Evolutionary conservation across 2,888 invertebrate species (phyloP).

Genomic region (Iselma pallidipennis): DNA sequence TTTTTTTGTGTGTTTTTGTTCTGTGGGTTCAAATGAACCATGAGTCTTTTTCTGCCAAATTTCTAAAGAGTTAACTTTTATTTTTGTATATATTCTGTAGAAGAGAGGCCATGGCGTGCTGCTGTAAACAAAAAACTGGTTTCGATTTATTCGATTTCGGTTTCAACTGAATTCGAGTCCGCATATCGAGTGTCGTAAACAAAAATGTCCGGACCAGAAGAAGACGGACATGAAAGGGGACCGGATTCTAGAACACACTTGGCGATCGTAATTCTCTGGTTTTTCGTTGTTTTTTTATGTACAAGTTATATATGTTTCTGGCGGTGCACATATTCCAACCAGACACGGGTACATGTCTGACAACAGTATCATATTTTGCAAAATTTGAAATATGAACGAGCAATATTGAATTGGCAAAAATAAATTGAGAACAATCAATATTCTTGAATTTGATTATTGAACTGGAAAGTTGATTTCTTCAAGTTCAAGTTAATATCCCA

Average conservation of each 20-base stretch:
- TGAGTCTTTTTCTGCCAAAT: background rate
- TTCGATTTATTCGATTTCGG: slow-evolving; percentile 33
- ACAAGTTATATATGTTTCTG: background rate
- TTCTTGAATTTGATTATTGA: too few relatives aligned
- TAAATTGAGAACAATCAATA: background rate
- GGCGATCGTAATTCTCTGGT: background rate
- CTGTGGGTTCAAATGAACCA: background rate
- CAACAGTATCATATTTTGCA: background rate
- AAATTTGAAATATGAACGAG: background rate
- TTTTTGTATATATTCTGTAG: too few relatives aligned
- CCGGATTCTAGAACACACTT: background rate
- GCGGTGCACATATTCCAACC: background rate
- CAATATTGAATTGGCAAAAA: background rate
- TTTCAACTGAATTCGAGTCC: slow-evolving; percentile 27
- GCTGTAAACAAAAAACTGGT: slow-evolving; percentile 27
- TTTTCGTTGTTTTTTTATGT: background rate
- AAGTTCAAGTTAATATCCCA: too few relatives aligned
- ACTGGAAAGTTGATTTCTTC: too few relatives aligned
- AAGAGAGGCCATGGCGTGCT: background rate
- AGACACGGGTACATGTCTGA: too few relatives aligned
- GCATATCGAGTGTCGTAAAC: slow-evolving; percentile 23
- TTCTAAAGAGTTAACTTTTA: too few relatives aligned
- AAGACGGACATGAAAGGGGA: background rate
- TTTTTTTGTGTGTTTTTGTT: too few relatives aligned
- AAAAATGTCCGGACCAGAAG: slow-evolving; percentile 16